Evolutionary conservation across 2,888 invertebrate genomes (phyloP).

Genomic region (Lagria hirta): DNA sequence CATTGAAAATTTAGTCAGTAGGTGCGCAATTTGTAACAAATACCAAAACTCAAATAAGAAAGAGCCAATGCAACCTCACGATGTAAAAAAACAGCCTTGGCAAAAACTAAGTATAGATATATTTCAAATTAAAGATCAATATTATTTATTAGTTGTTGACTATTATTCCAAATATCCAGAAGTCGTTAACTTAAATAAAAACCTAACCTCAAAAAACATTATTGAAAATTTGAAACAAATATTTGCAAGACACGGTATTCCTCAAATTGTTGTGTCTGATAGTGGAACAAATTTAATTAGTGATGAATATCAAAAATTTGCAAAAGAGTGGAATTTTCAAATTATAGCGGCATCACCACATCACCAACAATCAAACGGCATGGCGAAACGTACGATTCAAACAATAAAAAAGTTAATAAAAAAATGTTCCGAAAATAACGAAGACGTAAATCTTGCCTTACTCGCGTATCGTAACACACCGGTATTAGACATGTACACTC

Average conservation of each 20-base stretch:
- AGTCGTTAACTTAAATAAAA: constrained; percentile 8
- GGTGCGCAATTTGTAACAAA: too few relatives aligned
- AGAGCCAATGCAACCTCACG: constrained; percentile 7
- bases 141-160: constrained; percentile 15
- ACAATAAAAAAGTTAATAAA: constrained; percentile 23
- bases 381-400: constrained; percentile 20
- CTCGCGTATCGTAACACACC: constrained; percentile 12
- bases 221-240: constrained; percentile 21
- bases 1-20: too few relatives aligned
- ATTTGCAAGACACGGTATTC: constrained; percentile 26
- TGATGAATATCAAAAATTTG: constrained; percentile 11
- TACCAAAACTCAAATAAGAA: constrained; percentile 14
- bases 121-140: constrained; percentile 8
- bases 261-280: constrained; percentile 25
- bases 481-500: too few relatives aligned
- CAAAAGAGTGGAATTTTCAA: constrained; percentile 21
- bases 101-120: constrained; percentile 13
- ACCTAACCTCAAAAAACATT: constrained; percentile 12
- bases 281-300: constrained; percentile 15
- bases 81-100: constrained; percentile 9
- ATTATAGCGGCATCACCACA: constrained; percentile 9
- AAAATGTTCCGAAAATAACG: constrained; percentile 12
- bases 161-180: constrained; percentile 23
- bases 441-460: constrained; percentile 6
- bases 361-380: constrained; percentile 24